Percentiles rank a stretch among this genome's conserved stretches.
Conservation (phyloP, 2,888 invertebrate species). For the Neoscelio sp. region DNA sequence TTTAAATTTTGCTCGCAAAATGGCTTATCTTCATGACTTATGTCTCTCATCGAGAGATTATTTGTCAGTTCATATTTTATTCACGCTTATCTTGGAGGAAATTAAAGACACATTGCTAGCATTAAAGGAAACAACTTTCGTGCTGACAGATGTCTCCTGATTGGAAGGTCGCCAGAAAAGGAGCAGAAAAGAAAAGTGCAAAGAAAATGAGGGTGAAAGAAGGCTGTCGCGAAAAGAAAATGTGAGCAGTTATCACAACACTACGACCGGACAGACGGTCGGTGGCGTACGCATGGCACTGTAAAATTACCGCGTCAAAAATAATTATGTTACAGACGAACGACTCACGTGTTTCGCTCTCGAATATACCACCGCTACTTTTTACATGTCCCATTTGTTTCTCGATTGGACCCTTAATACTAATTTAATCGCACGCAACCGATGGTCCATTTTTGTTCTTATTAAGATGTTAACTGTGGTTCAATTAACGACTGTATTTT, state of each 20-base stretch:
- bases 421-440: slow-evolving; percentile 34
- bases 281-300: slow-evolving; percentile 82
- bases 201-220: slow-evolving; percentile 62
- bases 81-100: slow-evolving; percentile 29
- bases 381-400: slow-evolving; percentile 43
- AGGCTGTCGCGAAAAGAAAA: slow-evolving; percentile 70
- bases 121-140: slow-evolving; percentile 66
- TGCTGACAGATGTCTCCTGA: slow-evolving; percentile 73
- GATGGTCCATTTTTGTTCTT: slow-evolving; percentile 2
- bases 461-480: slow-evolving; percentile 4
- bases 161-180: slow-evolving; percentile 66
- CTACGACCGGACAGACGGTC: slow-evolving; percentile 73
- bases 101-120: slow-evolving; percentile 51
- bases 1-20: too few relatives aligned
- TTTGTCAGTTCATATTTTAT: slow-evolving; percentile 50
- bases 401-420: slow-evolving; percentile 41
- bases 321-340: slow-evolving; percentile 81
- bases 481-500: not conserved
- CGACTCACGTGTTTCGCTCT: slow-evolving; percentile 71
- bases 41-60: not conserved
- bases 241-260: slow-evolving; percentile 76
- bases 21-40: too few relatives aligned
- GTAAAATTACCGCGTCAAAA: slow-evolving; percentile 83
- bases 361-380: slow-evolving; percentile 41
- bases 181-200: slow-evolving; percentile 19